Base-by-base conservation (phyloP, 64 coral and sea anemone genomes). In the Pachyseris speciosa region DNA sequence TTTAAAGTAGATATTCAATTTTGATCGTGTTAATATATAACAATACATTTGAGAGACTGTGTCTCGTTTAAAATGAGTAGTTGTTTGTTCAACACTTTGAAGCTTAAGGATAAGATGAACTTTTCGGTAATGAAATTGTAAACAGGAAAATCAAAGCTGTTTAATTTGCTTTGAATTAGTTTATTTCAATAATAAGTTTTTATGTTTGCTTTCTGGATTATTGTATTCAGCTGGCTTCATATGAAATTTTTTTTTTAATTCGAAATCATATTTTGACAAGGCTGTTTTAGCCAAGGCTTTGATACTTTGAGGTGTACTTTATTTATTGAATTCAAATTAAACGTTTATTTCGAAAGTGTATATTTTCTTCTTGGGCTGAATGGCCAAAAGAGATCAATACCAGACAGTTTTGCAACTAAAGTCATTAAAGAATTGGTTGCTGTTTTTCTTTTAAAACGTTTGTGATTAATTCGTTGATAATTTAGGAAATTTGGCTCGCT, bases 31-130 rank as follows among this genome's bases (percentile, higher is more conserved):
- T n/a, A n/a, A n/a, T n/a, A n/a, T n/a, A n/a, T n/a, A n/a, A n/a
- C n/a, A n/a, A n/a, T n/a, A n/a, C n/a, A n/a, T n/a, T n/a, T n/a
- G n/a, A 30, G 74, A 77, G 74, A 15, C 74, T 55, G 16, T 77
- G 74, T 53, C 74, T 77, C 71, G 20, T 74, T 69, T 31, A 36
- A 36, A 7, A 36, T 27, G 3, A 37, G 66, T 69, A 71, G 67
- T 71, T 71, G 37, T 36, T 38, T 71, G 33, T 71, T 71, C 67
- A 71, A 71, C 67, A 38, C 16, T 37, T 19, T 71, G 52, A 57
- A 57, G 13, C 7, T 49, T 49, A 15, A 49, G 47, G 15, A 2
- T 16, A 32, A 34, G 16, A 3, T 68, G 7, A n/a, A n/a, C n/a
- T 68, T 33, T 38, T 8, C 29, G 32, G 47, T n/a, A n/a, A n/a